These are phyloP conservation scores for Sussaba pulchella DNA, from an alignment of 2,888 invertebrate genomes.

Conservation along the genomic window DNA sequence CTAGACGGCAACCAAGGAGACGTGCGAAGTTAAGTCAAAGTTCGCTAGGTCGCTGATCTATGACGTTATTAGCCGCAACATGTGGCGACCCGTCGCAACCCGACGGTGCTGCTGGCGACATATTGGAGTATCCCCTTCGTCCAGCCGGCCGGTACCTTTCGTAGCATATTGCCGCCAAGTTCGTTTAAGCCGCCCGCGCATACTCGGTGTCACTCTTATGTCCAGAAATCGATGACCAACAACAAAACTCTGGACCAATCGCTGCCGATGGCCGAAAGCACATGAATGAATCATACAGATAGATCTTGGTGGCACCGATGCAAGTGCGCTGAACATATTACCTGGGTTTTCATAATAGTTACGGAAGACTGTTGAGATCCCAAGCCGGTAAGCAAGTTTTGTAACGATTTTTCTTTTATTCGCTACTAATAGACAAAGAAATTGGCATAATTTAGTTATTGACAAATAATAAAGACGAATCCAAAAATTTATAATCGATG, in stretches of 20 bases:
- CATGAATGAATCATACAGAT: constrained; percentile 48
- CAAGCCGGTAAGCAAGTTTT: no score
- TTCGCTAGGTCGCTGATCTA: constrained; percentile 75
- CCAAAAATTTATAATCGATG: no score
- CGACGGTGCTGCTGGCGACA: constrained; percentile 72
- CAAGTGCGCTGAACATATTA: constrained; percentile 7
- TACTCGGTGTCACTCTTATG: constrained; percentile 30
- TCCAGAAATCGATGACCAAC: constrained; percentile 32
- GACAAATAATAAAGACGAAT: no score
- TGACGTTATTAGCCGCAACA: constrained; percentile 78
- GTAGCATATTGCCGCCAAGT: constrained; percentile 63
- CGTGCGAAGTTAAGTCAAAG: constrained; percentile 71
- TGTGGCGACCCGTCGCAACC: constrained; percentile 75
- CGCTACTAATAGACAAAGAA: no score
- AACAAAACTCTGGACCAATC: constrained; percentile 34
- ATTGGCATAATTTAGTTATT: no score
- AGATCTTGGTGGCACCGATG: constrained; percentile 3
- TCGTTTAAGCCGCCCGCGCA: constrained; percentile 61
- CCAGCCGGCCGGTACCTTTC: constrained; percentile 47
- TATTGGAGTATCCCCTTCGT: constrained; percentile 73
- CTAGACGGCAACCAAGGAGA: constrained; percentile 37
- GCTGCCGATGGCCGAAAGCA: constrained; percentile 47
- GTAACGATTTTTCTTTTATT: no score
- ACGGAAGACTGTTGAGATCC: constrained; percentile 13
- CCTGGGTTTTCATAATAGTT: constrained; percentile 27